A percentile compares a stretch with the other conserved stretches of the same genome.
These are phyloP conservation scores for Drosophila kikkawai DNA, from an alignment of 1,140 invertebrate species.

Conservation along the genomic window DNA sequence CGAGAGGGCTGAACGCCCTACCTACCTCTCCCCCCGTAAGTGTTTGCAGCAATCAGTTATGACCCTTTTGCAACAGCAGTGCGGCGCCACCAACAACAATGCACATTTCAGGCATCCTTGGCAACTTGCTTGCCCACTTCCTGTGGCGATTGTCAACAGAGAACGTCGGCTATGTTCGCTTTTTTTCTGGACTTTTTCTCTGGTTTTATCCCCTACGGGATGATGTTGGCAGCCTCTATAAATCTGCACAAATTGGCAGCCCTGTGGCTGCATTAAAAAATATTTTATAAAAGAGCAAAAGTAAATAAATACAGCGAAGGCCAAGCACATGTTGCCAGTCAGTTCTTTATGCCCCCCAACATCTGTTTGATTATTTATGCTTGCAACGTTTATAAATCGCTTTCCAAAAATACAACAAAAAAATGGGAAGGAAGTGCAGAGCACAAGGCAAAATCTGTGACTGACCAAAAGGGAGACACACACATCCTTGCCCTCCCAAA, in stretches of 20 bases:
- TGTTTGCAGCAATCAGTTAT: constrained; percentile 81
- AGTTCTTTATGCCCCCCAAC: constrained; percentile 43
- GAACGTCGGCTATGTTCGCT: constrained; percentile 43
- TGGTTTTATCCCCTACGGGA: constrained; percentile 26
- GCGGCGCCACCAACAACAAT: constrained; percentile 36
- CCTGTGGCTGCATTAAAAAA: constrained; percentile 82
- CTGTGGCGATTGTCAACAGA: constrained; percentile 79
- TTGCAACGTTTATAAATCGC: constrained; percentile 82
- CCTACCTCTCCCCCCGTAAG: constrained; percentile 26
- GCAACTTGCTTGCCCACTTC: constrained; percentile 65
- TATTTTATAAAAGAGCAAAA: constrained; percentile 81
- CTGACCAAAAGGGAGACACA: constrained; percentile 40
- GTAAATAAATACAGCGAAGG: constrained; percentile 77
- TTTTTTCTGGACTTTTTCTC: constrained; percentile 14
- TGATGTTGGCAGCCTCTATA: constrained; percentile 67
- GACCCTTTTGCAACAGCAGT: constrained; percentile 47
- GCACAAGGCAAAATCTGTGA: constrained; percentile 51
- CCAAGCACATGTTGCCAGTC: constrained; percentile 73
- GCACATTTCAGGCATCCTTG: constrained; percentile 48
- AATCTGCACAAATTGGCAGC: constrained; percentile 83
- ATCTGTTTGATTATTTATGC: constrained; percentile 81
- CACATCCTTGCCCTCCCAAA: constrained; percentile 36
- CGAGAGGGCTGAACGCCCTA: not conserved
- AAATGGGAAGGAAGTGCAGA: constrained; percentile 6
- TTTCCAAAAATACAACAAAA: constrained; percentile 50